Evolutionary conservation across 1,140 invertebrate species (phyloP).

Genomic region (Acromyrmex heyeri): DNA sequence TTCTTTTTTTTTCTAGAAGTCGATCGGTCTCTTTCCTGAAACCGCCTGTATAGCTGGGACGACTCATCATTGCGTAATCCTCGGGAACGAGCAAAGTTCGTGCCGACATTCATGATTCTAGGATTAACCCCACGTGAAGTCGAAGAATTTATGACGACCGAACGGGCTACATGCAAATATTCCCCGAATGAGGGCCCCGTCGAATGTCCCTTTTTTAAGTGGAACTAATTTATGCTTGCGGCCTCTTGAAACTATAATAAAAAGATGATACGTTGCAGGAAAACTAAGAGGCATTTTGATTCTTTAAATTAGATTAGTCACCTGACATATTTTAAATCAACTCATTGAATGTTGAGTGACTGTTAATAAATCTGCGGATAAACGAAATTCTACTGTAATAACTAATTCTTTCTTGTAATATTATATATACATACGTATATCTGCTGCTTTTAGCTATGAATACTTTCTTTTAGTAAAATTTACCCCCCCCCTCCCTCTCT

Average conservation of each 20-base stretch:
- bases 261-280: background rate
- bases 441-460: background rate
- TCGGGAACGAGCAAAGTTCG: constrained; percentile 51
- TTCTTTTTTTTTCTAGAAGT: background rate
- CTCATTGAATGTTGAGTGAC: constrained; percentile 6
- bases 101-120: constrained; percentile 60
- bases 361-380: background rate
- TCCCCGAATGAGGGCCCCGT: constrained; percentile 10
- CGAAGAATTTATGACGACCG: constrained; percentile 58
- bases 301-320: background rate
- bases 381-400: no score
- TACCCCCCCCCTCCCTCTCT: background rate
- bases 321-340: background rate
- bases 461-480: background rate
- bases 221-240: constrained; percentile 44
- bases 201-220: constrained; percentile 13
- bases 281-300: background rate
- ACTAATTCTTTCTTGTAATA: background rate
- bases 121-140: constrained; percentile 63
- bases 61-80: constrained; percentile 53
- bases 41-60: constrained; percentile 10
- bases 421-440: background rate
- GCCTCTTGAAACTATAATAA: constrained; percentile 31
- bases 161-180: constrained; percentile 52
- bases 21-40: constrained; percentile 49